Conservation (phyloP, 2,888 invertebrate genomes). For the Drosophila merina region DNA sequence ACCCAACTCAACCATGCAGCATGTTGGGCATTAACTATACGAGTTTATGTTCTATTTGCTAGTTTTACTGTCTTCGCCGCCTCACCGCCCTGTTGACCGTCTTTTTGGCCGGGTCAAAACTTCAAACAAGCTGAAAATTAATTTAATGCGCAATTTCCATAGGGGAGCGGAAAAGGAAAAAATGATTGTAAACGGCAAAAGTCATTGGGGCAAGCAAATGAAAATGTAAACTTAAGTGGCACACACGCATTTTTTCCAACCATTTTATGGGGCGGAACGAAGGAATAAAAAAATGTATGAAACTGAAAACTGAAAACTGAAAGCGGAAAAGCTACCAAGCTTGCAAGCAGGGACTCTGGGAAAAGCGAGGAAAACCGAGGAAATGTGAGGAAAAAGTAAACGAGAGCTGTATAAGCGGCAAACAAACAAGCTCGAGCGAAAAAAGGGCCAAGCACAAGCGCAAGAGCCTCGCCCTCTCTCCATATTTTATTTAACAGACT, state of each 20-base stretch:
- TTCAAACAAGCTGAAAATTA: conserved; percentile 77
- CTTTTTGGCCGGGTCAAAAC: conserved; percentile 54
- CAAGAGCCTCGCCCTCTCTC: conserved; percentile 47
- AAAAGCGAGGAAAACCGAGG: conserved; percentile 20
- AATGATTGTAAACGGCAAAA: conserved; percentile 75
- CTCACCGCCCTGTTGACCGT: not conserved
- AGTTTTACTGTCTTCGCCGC: conserved; percentile 22
- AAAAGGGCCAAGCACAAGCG: conserved; percentile 64
- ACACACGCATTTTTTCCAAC: conserved; percentile 49
- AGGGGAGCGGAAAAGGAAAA: conserved; percentile 45
- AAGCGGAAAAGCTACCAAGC: conserved; percentile 3
- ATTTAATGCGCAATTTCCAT: conserved; percentile 74
- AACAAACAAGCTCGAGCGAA: conserved; percentile 55
- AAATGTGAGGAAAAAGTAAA: conserved; percentile 34
- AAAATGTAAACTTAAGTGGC: conserved; percentile 76
- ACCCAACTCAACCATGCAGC: conserved; percentile 38
- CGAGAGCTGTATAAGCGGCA: conserved; percentile 54
- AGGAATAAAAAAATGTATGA: conserved; percentile 5
- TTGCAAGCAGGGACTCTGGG: not conserved
- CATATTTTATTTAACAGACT: conserved; percentile 74
- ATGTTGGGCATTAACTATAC: conserved; percentile 72
- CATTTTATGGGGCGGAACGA: conserved; percentile 39
- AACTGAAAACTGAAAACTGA: conserved; percentile 1
- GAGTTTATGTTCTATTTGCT: conserved; percentile 64
- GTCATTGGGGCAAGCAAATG: conserved; percentile 73